Conservation (phyloP, 2,113 vertebrate species). For the Panthera tigris region DNA sequence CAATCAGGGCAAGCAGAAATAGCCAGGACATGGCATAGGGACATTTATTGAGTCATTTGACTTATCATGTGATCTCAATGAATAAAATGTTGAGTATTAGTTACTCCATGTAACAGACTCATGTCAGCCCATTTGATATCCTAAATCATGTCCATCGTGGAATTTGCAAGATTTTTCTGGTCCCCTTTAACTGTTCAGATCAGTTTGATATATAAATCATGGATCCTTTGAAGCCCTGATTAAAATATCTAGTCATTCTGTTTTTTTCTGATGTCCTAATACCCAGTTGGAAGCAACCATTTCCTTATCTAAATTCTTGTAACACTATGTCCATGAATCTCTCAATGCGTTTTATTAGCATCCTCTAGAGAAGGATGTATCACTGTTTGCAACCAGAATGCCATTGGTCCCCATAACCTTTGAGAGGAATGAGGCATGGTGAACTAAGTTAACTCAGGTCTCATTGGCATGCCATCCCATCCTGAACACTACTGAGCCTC, state of each 20-base stretch:
- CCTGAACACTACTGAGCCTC: background rate
- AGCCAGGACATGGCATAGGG: background rate
- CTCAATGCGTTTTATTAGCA: background rate
- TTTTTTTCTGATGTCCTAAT: background rate
- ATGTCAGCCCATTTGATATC: background rate
- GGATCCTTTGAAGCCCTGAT: background rate
- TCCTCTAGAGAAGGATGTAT: background rate
- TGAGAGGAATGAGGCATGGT: background rate
- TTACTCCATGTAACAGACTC: background rate
- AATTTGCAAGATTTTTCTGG: background rate
- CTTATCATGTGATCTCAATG: background rate
- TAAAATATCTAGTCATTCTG: background rate
- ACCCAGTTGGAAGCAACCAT: background rate
- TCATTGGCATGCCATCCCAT: background rate
- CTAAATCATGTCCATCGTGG: background rate
- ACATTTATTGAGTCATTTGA: background rate
- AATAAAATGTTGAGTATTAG: background rate
- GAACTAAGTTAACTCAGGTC: background rate
- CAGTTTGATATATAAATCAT: background rate
- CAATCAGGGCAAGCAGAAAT: background rate
- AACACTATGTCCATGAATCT: background rate
- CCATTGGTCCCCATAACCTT: background rate
- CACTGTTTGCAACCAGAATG: background rate
- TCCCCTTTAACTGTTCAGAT: background rate
- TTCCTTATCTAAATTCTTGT: background rate